A percentile compares a stretch with the other conserved stretches of the same genome.
These are phyloP conservation scores for Aphis craccivora DNA, from an alignment of 1,140 invertebrate species.

Conservation along the genomic window DNA sequence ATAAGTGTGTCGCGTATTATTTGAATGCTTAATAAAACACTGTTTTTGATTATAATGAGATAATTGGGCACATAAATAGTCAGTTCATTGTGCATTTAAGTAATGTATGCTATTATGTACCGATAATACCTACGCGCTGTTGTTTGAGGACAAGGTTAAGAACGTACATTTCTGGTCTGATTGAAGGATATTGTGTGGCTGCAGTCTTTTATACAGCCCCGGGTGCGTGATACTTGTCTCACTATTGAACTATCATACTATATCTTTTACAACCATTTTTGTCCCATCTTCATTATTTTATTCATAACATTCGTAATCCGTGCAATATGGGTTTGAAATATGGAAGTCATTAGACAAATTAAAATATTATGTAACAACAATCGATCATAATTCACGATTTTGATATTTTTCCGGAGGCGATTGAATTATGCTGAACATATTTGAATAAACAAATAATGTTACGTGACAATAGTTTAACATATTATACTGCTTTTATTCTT, in stretches of 20 bases:
- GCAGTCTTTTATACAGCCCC: conserved; percentile 14
- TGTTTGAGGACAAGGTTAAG: conserved; percentile 40
- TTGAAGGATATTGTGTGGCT: conserved; percentile 37
- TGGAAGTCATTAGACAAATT: conserved; percentile 30
- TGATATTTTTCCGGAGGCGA: neutral
- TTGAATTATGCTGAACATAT: neutral
- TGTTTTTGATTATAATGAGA: neutral
- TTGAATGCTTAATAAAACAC: neutral
- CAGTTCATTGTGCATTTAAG: neutral
- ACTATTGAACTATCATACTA: neutral
- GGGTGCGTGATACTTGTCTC: conserved; percentile 24
- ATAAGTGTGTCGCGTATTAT: neutral
- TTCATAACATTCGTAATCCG: conserved; percentile 26
- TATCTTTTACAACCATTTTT: conserved; percentile 36
- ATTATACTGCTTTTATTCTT: neutral
- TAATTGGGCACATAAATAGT: conserved; percentile 28
- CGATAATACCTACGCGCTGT: conserved; percentile 27
- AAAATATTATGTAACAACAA: conserved; percentile 36
- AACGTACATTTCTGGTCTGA: conserved; percentile 39
- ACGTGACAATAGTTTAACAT: neutral
- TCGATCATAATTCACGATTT: conserved; percentile 47
- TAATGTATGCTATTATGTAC: neutral
- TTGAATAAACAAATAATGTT: neutral
- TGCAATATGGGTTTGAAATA: neutral
- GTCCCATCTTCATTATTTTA: conserved; percentile 14